Base-by-base conservation (phyloP, 2,888 invertebrate species). In the Drosophila greeni region DNA sequence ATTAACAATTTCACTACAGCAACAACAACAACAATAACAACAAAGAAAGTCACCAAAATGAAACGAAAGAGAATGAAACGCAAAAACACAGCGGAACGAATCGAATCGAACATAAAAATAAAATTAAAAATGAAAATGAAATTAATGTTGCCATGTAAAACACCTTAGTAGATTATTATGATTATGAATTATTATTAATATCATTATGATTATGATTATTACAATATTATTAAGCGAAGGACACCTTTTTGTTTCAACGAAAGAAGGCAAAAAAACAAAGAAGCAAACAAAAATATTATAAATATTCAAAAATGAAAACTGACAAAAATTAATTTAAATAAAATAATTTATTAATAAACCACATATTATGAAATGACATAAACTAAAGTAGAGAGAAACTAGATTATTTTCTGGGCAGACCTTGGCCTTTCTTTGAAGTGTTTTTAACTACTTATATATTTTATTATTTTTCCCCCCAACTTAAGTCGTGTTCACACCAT, bases 261-360 rank as follows among this genome's bases (percentile, higher is more conserved):
- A 62, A 42, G 39, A 61, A 51, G 62, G 58, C 59, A 60, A 40
- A 62, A 20, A 20, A 20, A 62, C 53, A 56, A 26, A 47, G 51
- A 24, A 61, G 62, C 73, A 61, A 72, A 69, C 62, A 65, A 65
- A 82, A 83, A 83, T 81, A 79, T 75, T 84, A 84, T 82, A 84
- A 79, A 79, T 79, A 79, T 79, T 79, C 78, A 77, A 79, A 78
- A 66, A 36, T 34, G 61, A 36, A 81, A 79, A 79, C 70, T 72
- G 79, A 84, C 57, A 65, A 81, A 80, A 71, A 78, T 84, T 84
- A 84, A 84, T 79, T 79, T 84, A 79, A 84, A 78, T 75, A 78
- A 71, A 82, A 82, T 79, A 84, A 84, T 79, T 79, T 79, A 79
- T 79, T 84, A 84, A 79, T 79, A 79, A 79, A 79, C 82, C 79